These are phyloP conservation scores for Linnaemya vulpina DNA, from an alignment of 2,888 invertebrate species.

Conservation along the genomic window DNA sequence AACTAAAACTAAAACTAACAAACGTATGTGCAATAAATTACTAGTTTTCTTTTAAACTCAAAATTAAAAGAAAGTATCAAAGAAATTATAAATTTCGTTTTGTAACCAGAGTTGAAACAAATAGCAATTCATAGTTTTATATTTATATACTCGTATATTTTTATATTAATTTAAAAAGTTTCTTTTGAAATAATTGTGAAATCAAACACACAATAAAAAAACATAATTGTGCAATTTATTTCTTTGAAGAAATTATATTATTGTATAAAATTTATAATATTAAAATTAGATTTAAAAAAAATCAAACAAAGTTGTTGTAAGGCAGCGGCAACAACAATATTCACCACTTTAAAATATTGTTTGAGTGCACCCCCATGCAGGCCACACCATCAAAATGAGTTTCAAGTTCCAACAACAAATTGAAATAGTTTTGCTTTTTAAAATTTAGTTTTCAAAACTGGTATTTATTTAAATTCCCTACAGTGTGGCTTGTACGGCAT, in stretches of 20 bases:
- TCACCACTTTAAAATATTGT: neutral
- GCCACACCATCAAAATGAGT: neutral
- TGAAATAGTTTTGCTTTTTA: neutral
- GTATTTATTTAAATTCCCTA: too few species aligned
- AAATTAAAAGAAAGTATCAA: conserved; percentile 59
- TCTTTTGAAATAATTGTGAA: conserved; percentile 52
- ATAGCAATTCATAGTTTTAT: conserved; percentile 42
- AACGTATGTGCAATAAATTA: conserved; percentile 83
- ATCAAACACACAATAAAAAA: conserved; percentile 44
- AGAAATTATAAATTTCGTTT: conserved; percentile 59
- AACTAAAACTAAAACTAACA: conserved; percentile 70
- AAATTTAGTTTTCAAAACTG: too few species aligned
- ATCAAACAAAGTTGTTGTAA: neutral
- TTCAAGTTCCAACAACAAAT: neutral
- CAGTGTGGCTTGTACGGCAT: too few species aligned
- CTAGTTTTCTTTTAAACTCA: conserved; percentile 81
- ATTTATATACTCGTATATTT: conserved; percentile 10
- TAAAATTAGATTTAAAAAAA: conserved; percentile 36
- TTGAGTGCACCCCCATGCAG: neutral
- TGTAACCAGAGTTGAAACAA: conserved; percentile 23
- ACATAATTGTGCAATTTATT: conserved; percentile 68
- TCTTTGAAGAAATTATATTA: conserved; percentile 34
- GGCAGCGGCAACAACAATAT: neutral
- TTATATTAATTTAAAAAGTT: conserved; percentile 35
- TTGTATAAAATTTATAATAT: conserved; percentile 20